Evolutionary conservation across 2,888 invertebrate species (phyloP).

Genomic region (Melitaea athalia): DNA sequence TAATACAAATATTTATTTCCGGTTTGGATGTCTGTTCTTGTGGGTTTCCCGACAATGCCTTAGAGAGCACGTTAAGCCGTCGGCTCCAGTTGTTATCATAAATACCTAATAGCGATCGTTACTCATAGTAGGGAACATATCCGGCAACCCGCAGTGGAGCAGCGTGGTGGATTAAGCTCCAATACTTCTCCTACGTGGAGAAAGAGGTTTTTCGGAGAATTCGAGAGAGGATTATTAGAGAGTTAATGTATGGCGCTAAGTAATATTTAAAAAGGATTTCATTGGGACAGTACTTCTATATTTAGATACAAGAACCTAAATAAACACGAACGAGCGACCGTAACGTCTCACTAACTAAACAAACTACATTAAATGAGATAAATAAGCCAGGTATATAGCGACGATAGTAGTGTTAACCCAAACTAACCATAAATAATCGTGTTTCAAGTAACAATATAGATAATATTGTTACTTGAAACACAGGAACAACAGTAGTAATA

Average conservation of each 20-base stretch:
- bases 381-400: slow-evolving; percentile 9
- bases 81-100: too few relatives aligned
- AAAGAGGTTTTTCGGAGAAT: not conserved
- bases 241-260: too few relatives aligned
- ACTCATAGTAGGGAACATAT: too few relatives aligned
- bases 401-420: not conserved
- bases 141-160: too few relatives aligned
- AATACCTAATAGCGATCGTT: too few relatives aligned
- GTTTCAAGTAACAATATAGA: too few relatives aligned
- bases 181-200: too few relatives aligned
- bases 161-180: too few relatives aligned
- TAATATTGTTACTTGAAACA: not conserved
- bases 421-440: not conserved
- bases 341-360: slow-evolving; percentile 1
- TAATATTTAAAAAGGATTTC: not conserved
- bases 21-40: too few relatives aligned
- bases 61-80: too few relatives aligned
- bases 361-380: not conserved
- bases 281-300: not conserved
- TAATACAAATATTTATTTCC: too few relatives aligned
- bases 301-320: not conserved
- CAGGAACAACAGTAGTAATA: not conserved
- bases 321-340: not conserved
- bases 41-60: too few relatives aligned
- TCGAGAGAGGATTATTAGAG: not conserved